Evolutionary conservation across 1,140 invertebrate species (phyloP), one percentile per base, ranked within the genome.

Genomic region (Pseudomyrmex pallidus): DNA sequence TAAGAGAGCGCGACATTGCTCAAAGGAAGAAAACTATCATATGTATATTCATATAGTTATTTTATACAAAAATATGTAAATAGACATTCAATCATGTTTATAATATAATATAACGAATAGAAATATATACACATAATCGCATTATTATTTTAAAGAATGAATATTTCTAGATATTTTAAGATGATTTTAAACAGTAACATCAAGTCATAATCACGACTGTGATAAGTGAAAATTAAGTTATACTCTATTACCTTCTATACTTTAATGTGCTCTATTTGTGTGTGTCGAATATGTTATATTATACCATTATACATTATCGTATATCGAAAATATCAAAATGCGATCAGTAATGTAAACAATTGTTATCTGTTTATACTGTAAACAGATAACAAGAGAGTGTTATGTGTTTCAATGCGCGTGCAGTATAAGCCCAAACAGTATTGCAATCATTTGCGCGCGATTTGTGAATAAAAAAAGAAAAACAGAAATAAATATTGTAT

Each of bases 161-260:
- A 67, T 70, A 25, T 82, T 15, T 35, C 35, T 57, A 63, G 9
- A 87, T 66, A 70, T 15, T 52, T 35, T 76, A 76, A 68, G 61
- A 48, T 83, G 35, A 85, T 56, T 50, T 17, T 22, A 87, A 52
- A 72, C 5, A 83, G 2, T 85, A 84, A 82, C 76, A 68, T 77
- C 83, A 66, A 85, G 54, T 59, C 72, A 77, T 82, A 85, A 73
- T 89, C 88, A 89, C 86, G 70, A 48, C 88, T 89, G 88, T 89
- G 88, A 89, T 89, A 89, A 77, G 44, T 7, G 52, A 83, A 86
- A 83, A 54, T 56, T 82, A 57, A 87, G 22, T 56, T 48, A n/a
- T 87, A 66, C 61, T 35, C 35, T 87, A 73, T 84, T 74, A 61
- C 13, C 70, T 74, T 62, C 15, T 83, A 10, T 56, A 77, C 64